These are phyloP conservation scores for Drosophila meridionalis DNA, from an alignment of 2,888 invertebrate species.

Conservation along the genomic window DNA sequence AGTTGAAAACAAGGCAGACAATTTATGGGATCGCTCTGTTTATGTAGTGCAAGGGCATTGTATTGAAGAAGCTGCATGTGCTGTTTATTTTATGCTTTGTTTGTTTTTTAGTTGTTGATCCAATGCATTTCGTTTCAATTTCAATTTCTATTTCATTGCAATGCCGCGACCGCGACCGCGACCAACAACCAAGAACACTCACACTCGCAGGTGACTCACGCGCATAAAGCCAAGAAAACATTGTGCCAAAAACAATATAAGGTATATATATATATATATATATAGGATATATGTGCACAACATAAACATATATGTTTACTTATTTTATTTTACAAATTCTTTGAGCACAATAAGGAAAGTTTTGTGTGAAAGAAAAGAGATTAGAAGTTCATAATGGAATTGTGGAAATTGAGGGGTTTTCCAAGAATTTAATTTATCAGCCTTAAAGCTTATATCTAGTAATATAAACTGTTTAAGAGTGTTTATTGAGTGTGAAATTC, in stretches of 20 bases:
- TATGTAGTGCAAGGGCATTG: slow-evolving; percentile 14
- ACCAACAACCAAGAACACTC: slow-evolving; percentile 36
- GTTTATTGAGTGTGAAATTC: not conserved
- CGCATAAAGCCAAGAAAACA: slow-evolving; percentile 31
- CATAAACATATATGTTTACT: not conserved
- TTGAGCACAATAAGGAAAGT: slow-evolving; percentile 6
- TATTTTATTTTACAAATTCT: not conserved
- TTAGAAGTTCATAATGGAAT: not conserved
- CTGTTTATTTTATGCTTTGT: slow-evolving; percentile 24
- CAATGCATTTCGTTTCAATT: slow-evolving; percentile 62
- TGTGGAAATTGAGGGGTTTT: not conserved
- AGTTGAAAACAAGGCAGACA: slow-evolving; percentile 27
- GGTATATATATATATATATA: not conserved
- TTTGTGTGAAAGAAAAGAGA: not conserved
- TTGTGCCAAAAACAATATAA: slow-evolving; percentile 61
- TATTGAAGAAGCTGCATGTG: slow-evolving; percentile 15
- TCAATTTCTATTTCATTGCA: slow-evolving; percentile 62
- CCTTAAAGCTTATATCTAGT: not conserved
- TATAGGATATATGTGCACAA: slow-evolving; percentile 1
- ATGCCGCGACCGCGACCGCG: slow-evolving; percentile 70
- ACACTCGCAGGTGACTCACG: slow-evolving; percentile 61
- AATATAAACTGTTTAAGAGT: not conserved
- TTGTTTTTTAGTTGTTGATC: slow-evolving; percentile 44
- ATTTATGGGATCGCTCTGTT: slow-evolving; percentile 54
- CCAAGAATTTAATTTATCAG: not conserved